Percentiles rank a stretch among this genome's conserved stretches.
Evolutionary conservation across 2,113 vertebrate genomes (phyloP).

Genomic region (Scolopax mira): DNA sequence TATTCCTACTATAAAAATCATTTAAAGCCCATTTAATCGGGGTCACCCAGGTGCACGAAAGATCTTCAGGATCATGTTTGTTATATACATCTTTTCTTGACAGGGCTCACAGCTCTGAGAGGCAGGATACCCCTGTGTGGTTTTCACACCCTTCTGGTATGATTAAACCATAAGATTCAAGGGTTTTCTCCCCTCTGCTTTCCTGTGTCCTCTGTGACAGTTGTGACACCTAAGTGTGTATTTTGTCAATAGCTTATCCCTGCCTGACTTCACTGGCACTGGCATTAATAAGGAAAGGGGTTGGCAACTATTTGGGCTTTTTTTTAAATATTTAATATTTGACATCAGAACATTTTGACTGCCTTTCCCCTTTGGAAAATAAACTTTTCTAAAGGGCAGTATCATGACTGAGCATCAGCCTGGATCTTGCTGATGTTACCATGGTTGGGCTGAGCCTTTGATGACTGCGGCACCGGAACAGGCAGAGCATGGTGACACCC

Average conservation of each 20-base stretch:
- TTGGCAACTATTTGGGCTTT: not conserved
- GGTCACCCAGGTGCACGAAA: not conserved
- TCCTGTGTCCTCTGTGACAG: not conserved
- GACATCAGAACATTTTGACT: not conserved
- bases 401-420: not conserved
- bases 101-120: not conserved
- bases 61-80: constrained; percentile 20
- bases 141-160: not conserved
- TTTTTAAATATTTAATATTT: not conserved
- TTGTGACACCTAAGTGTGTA: not conserved
- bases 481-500: rapidly evolving
- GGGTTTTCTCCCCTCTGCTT: not conserved
- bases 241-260: not conserved
- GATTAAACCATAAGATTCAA: not conserved
- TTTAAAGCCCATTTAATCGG: constrained; percentile 10
- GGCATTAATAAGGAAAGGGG: not conserved
- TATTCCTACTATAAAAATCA: constrained; percentile 49
- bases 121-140: not conserved
- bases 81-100: not conserved
- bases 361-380: not conserved
- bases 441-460: rapidly evolving
- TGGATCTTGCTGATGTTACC: not conserved
- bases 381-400: not conserved
- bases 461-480: not conserved
- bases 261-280: not conserved